phyloP scores from a whole-genome alignment of 2,113 vertebrate genomes.

The Cynopterus brachyotis region DNA sequence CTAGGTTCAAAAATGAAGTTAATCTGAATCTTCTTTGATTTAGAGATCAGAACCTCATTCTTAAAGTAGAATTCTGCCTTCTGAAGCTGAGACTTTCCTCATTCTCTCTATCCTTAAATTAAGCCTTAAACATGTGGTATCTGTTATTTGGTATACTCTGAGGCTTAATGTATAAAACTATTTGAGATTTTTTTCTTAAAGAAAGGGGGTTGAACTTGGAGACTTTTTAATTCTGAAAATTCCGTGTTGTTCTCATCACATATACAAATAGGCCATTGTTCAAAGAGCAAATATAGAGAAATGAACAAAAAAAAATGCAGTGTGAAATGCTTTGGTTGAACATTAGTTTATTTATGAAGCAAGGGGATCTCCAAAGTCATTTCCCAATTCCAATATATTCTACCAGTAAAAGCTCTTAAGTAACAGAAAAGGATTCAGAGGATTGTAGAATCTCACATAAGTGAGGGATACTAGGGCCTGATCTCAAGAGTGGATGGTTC shows the following conservation, averaged over 20 bases:
- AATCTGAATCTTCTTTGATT: slow-evolving; percentile 50
- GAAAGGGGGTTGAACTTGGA: neutral
- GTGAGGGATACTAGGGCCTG: neutral
- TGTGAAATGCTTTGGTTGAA: slow-evolving; percentile 14
- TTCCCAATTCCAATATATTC: slow-evolving; percentile 3
- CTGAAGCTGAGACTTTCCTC: neutral
- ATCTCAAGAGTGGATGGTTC: neutral
- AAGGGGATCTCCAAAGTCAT: neutral
- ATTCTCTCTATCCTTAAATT: slow-evolving; percentile 45
- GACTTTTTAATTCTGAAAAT: slow-evolving; percentile 29
- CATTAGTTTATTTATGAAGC: slow-evolving; percentile 27
- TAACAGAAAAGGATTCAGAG: neutral
- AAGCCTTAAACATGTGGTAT: neutral
- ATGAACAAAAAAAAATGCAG: neutral
- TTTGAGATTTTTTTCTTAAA: neutral
- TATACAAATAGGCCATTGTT: slow-evolving; percentile 34
- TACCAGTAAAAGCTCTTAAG: neutral
- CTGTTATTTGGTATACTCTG: neutral
- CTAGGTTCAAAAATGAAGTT: slow-evolving; percentile 55
- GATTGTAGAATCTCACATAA: neutral
- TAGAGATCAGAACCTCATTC: slow-evolving; percentile 38
- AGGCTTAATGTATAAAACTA: neutral
- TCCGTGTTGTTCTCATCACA: neutral
- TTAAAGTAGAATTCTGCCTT: slow-evolving; percentile 20
- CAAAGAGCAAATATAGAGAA: slow-evolving; percentile 33